phyloP scores from a whole-genome alignment of 2,113 vertebrate species.

The Osmerus mordax region DNA sequence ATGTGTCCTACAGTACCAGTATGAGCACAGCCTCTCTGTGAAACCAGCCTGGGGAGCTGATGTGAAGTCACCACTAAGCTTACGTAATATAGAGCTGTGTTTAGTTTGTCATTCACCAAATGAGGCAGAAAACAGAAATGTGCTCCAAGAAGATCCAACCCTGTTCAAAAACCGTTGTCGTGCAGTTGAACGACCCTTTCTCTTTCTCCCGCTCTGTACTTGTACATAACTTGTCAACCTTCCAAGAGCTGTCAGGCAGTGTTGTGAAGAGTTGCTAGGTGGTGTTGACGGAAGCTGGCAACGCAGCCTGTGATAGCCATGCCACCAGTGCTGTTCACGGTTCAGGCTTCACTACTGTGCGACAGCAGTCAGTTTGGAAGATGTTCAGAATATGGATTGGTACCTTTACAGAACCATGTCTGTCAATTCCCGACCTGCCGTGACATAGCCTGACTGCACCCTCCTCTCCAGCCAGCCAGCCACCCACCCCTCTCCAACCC shows the following conservation, averaged over 20 bases:
- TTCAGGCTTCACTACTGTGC: slow-evolving; percentile 6
- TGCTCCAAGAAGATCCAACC: slow-evolving; percentile 50
- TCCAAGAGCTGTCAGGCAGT: slow-evolving; percentile 23
- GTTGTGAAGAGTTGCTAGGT: slow-evolving; percentile 23
- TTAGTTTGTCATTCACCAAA: slow-evolving; percentile 6
- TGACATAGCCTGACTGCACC: slow-evolving; percentile 67
- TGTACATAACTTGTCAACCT: slow-evolving; percentile 33
- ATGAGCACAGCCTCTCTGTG: slow-evolving; percentile 22
- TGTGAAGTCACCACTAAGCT: slow-evolving; percentile 28
- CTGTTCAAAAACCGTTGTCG: slow-evolving; percentile 38
- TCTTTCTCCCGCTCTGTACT: slow-evolving; percentile 25
- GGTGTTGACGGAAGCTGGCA: slow-evolving; percentile 35
- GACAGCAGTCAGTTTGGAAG: slow-evolving; percentile 18
- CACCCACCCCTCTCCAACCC: no score
- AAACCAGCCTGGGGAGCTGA: slow-evolving; percentile 12
- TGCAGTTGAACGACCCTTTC: slow-evolving; percentile 9
- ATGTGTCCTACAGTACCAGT: slow-evolving; percentile 24
- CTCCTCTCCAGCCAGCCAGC: slow-evolving; percentile 14
- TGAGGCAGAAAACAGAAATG: not conserved
- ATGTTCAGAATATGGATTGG: slow-evolving; percentile 25
- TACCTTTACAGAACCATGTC: slow-evolving; percentile 57
- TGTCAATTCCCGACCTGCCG: slow-evolving; percentile 64
- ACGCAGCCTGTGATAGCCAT: slow-evolving; percentile 29
- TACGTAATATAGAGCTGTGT: slow-evolving; percentile 22
- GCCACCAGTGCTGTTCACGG: slow-evolving; percentile 23